Evolutionary conservation across 1,140 invertebrate genomes (phyloP).

Genomic region (honey bee (Apis mellifera)): Amel_HAv3.1 CM009934.2:7115501-7116000

Average conservation of each 20-base stretch:
- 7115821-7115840: neutral
- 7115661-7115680: neutral
- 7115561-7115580: neutral
- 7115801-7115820: neutral
- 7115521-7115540: neutral
- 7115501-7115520: neutral
- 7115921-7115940: no score
- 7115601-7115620: conserved; percentile 15
- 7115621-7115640: conserved; percentile 6
- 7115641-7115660: neutral
- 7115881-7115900: neutral
- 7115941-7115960: neutral
- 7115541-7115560: neutral
- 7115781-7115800: neutral
- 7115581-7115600: neutral
- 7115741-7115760: neutral
- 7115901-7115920: neutral
- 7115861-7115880: neutral
- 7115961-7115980: neutral
- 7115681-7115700: neutral
- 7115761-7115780: neutral
- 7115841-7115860: neutral
- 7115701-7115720: neutral
- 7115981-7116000: no score
- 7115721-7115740: neutral